Evolutionary conservation across 2,888 invertebrate species (phyloP), one percentile per base, ranked within the genome.

Genomic region (Lumbricus terrestris): DNA sequence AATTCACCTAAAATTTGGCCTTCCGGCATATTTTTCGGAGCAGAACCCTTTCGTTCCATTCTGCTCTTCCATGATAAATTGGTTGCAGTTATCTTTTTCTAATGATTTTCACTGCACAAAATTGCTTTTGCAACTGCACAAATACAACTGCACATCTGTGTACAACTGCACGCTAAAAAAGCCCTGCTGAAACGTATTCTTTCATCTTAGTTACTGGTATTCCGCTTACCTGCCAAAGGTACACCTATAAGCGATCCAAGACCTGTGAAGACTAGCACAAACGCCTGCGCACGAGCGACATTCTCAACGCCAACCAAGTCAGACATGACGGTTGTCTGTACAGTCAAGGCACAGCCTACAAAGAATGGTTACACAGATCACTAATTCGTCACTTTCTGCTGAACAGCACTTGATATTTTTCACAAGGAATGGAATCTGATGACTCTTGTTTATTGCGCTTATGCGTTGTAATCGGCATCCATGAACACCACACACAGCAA

Each of bases 271-370:
- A 90, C 54, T 18, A 91, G 69, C 33, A 90, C 34, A 88, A 91
- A 91, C 18, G 91, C 91, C 83, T 91, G 91, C 20, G 91, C 91
- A 29, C 90, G 40, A 33, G 91, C 90, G 35, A 91, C 82, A 11
- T 85, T 35, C 20, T 88, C 90, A 13, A 91, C 90, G 0, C 91
- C 89, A 54, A 91, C 90, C 29, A 91, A 82, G 88, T 91, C 91
- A 29, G 90, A 83, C 88, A 91, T 34, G 34, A 91, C 90, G 23
- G 91, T 90, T 37, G 91, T 90, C 91, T 91, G 90, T 34, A 91
- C 85, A 34, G 90, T 90, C 90, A 91, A n/a, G 69, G 89, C 35
- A 69, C 88, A 47, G 54, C 90, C 89, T 91, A 88, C 23, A 83
- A 88, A n/a, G n/a, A 47, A 89, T 0, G n/a, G 54, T 54, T 13